phyloP scores from a whole-genome alignment of 2,797 vertebrate genomes.

The Sebastes taczanowskii region DNA sequence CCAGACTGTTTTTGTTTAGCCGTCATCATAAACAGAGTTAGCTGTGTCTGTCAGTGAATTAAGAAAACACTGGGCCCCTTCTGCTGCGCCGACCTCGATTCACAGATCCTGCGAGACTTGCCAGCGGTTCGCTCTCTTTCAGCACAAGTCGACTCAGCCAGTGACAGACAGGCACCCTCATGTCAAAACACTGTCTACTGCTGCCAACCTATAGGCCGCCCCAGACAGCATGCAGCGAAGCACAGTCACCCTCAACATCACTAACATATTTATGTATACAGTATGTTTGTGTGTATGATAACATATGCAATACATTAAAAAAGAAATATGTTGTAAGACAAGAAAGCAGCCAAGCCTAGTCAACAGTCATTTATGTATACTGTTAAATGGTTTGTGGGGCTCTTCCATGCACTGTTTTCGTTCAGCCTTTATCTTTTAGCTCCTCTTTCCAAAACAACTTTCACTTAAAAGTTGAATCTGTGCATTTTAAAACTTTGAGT shows the following conservation, averaged over 20 bases:
- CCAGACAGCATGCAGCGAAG: slow-evolving; percentile 15
- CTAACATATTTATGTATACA: slow-evolving; percentile 12
- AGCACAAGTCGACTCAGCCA: slow-evolving; percentile 63
- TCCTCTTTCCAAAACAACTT: slow-evolving; percentile 17
- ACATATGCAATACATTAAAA: slow-evolving; percentile 47
- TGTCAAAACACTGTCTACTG: slow-evolving; percentile 74
- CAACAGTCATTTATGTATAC: slow-evolving; percentile 14
- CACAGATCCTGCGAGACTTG: slow-evolving; percentile 65
- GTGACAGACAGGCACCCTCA: slow-evolving; percentile 72
- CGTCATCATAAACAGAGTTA: slow-evolving; percentile 72
- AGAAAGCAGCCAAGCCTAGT: slow-evolving; percentile 25
- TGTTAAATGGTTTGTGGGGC: slow-evolving; percentile 30
- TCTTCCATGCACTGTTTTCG: background rate
- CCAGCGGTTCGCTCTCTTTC: slow-evolving; percentile 74
- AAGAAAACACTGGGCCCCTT: slow-evolving; percentile 67
- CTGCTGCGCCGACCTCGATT: slow-evolving; percentile 60
- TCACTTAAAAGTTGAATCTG: background rate
- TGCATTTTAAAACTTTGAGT: slow-evolving; percentile 2
- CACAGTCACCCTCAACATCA: background rate
- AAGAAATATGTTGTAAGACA: slow-evolving; percentile 5
- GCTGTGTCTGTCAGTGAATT: slow-evolving; percentile 72
- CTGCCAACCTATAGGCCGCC: slow-evolving; percentile 51
- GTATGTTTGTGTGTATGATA: slow-evolving; percentile 18
- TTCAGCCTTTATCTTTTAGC: slow-evolving; percentile 1
- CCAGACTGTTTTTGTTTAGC: slow-evolving; percentile 71